A percentile compares a stretch with the other conserved stretches of the same genome.
Conservation (phyloP, 2,888 invertebrate genomes). For the Drosophila mimetica region DNA sequence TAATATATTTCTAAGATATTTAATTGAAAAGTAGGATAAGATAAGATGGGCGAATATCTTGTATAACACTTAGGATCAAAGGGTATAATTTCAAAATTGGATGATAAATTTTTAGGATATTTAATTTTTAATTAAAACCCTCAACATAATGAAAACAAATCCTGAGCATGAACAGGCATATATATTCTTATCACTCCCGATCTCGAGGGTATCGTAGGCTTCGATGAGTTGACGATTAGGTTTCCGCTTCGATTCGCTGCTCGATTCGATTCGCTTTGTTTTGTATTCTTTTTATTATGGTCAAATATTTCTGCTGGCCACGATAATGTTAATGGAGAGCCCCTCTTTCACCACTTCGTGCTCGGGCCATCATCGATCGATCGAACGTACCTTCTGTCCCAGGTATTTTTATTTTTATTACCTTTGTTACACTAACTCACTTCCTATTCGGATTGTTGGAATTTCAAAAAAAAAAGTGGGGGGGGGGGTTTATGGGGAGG, state of each 20-base stretch:
- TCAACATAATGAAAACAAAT: no score
- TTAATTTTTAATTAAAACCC: no score
- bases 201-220: conserved; percentile 28
- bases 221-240: conserved; percentile 18
- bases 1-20: no score
- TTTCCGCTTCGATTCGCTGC: conserved; percentile 33
- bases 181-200: conserved; percentile 17
- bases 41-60: no score
- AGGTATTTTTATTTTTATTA: conserved; percentile 74
- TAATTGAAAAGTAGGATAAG: no score
- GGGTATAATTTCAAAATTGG: no score
- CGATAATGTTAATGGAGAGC: conserved; percentile 66
- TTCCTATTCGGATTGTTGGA: conserved; percentile 60
- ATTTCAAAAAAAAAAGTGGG: conserved; percentile 2
- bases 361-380: conserved; percentile 6
- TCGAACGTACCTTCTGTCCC: conserved; percentile 23
- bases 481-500: background rate
- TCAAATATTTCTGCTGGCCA: conserved; percentile 67
- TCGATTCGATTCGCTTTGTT: conserved; percentile 38
- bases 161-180: background rate
- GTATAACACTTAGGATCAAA: no score
- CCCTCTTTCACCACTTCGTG: conserved; percentile 14
- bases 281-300: conserved; percentile 65
- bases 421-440: conserved; percentile 79
- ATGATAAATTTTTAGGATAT: no score